phyloP scores from a whole-genome alignment of 2,888 invertebrate species.

The Tolmerus cingulatus region DNA sequence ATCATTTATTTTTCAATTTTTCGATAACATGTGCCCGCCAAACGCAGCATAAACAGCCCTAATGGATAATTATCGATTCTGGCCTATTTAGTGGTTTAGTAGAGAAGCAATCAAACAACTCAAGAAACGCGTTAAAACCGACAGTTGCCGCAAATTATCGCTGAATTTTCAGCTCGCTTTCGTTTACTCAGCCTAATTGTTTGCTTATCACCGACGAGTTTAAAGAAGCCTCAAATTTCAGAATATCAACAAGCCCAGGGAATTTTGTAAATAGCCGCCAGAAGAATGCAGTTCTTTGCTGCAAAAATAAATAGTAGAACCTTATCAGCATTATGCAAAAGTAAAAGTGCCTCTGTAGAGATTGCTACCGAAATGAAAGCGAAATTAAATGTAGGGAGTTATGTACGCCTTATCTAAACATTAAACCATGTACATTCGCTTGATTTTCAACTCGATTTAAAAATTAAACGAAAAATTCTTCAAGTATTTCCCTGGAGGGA shows the following conservation, averaged over 20 bases:
- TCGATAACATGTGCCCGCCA: not conserved
- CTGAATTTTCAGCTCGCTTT: not conserved
- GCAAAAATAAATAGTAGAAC: not conserved
- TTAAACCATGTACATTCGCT: not conserved
- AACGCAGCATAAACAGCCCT: not conserved
- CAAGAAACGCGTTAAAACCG: not conserved
- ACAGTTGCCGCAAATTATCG: not conserved
- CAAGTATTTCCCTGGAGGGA: not conserved
- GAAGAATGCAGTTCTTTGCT: not conserved
- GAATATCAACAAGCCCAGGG: not conserved
- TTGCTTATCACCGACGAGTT: not conserved
- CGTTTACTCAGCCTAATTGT: not conserved
- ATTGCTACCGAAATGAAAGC: not conserved
- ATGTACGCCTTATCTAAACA: not conserved
- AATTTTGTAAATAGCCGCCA: not conserved
- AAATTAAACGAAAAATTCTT: not conserved
- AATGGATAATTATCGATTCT: not conserved
- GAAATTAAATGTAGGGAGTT: not conserved
- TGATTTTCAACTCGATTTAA: not conserved
- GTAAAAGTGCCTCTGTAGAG: not conserved
- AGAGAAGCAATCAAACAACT: not conserved
- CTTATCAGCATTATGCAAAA: not conserved
- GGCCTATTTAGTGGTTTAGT: not conserved
- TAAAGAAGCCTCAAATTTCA: not conserved
- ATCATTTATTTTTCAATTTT: not conserved